Evolutionary conservation across 2,797 vertebrate genomes (phyloP), one percentile per base, ranked within the genome.

Genomic region (Pogoniulus pusillus): DNA sequence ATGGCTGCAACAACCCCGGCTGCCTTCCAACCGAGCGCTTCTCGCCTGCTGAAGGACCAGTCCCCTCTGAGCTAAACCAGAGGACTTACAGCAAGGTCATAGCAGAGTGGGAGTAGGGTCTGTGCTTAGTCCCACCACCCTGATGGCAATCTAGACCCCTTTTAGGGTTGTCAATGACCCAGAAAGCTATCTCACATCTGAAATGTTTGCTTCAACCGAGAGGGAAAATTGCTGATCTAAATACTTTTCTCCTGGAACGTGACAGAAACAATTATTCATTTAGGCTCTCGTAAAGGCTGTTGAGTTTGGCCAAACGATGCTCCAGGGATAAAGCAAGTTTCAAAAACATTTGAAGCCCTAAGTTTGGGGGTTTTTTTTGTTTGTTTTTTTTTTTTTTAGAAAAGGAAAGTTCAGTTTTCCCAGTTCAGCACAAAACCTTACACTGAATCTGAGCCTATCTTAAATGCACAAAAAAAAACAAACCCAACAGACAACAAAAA

Each of bases 161-260:
- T 66, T 72, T 18, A 35, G 63, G 45, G 49, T 66, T 88, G 82
- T 55, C 69, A 29, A 10, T 71, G 86, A 94, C 76, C 86, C 89
- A 74, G 68, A 66, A 88, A 94, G 76, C 65, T 60, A 62, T 27
- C 63, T 78, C 43, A 32, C 59, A 81, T 72, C 59, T 1, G 0
- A 90, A 93, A 71, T 47, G 47, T 77, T 82, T 89, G 58, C 66
- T 85, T 66, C 32, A 37, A 35, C 58, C 51, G 57, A 72, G 66
- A 87, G 58, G 86, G 87, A 93, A 96, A 93, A 77, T 4, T 39
- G 84, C 93, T 94, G 94, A 95, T 72, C 63, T 47, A 80, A 91
- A 85, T n/a, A 53, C 59, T 87, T 90, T 74, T 64, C 43, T 80
- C 41, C 41, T 35, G 7, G 51, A 93, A 93, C 47, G 32, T 63